Evolutionary conservation across 2,888 invertebrate species (phyloP).

Genomic region (Pediacus dermestoides): DNA sequence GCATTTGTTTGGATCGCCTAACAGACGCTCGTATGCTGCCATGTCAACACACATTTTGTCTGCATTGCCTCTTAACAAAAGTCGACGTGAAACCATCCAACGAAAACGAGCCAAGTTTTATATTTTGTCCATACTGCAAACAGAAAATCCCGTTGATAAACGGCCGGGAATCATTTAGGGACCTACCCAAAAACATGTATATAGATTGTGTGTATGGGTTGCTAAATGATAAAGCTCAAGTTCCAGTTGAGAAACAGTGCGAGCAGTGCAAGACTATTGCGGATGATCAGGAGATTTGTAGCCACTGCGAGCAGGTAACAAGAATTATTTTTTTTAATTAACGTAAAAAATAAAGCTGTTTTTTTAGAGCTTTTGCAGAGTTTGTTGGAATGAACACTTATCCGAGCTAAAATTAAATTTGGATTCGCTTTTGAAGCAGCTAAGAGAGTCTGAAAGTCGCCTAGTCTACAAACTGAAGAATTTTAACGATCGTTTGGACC

Average conservation of each 20-base stretch:
- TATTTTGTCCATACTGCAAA: conserved; percentile 59
- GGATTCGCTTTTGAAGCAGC: conserved; percentile 54
- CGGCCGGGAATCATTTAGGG: conserved; percentile 53
- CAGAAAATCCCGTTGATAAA: conserved; percentile 49
- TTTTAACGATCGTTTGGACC: conserved; percentile 57
- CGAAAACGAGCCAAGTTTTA: conserved; percentile 17
- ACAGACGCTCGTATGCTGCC: conserved; percentile 61
- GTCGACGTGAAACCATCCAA: conserved; percentile 28
- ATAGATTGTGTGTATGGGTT: conserved; percentile 60
- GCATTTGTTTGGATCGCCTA: conserved; percentile 57
- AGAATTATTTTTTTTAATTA: not conserved
- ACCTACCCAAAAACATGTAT: conserved; percentile 66
- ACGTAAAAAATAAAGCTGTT: conserved; percentile 8
- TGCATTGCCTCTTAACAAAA: conserved; percentile 56
- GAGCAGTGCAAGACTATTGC: conserved; percentile 45
- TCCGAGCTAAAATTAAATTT: conserved; percentile 59
- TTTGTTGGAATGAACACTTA: conserved; percentile 61
- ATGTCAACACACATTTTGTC: conserved; percentile 67
- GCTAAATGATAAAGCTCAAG: conserved; percentile 34
- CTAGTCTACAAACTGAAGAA: conserved; percentile 57
- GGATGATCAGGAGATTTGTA: conserved; percentile 46
- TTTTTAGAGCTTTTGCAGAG: conserved; percentile 57
- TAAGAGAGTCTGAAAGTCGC: conserved; percentile 53
- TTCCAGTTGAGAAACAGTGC: conserved; percentile 36
- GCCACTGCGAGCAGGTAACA: conserved; percentile 61